Conservation (phyloP, 2,888 invertebrate species). For the Drosophila pseudotalamancana region DNA sequence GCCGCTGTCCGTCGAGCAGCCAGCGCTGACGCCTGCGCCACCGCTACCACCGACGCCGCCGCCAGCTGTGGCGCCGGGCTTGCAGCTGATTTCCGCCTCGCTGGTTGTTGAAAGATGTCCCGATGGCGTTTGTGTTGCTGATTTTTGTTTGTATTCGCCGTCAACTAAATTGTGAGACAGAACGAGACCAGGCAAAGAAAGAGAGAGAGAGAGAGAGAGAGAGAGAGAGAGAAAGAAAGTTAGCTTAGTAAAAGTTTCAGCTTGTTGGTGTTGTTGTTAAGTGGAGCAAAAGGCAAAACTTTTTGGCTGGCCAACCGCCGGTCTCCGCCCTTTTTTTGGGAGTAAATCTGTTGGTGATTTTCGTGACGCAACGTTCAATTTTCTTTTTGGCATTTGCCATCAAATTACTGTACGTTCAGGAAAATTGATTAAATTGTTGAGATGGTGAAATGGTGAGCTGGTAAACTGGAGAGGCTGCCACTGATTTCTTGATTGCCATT, state of each 20-base stretch:
- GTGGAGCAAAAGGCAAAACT: conserved; percentile 56
- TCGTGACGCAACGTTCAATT: conserved; percentile 59
- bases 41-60: conserved; percentile 60
- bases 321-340: neutral
- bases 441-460: conserved; percentile 61
- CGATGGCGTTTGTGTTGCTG: conserved; percentile 88
- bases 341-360: conserved; percentile 65
- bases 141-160: conserved; percentile 90
- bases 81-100: conserved; percentile 84
- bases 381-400: conserved; percentile 50
- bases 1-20: conserved; percentile 67
- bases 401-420: conserved; percentile 72
- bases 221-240: conserved; percentile 29
- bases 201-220: neutral
- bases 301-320: conserved; percentile 40
- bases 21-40: conserved; percentile 34
- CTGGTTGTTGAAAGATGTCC: conserved; percentile 85
- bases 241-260: conserved; percentile 63
- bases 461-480: conserved; percentile 35
- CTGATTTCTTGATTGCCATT: conserved; percentile 74
- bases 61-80: conserved; percentile 79
- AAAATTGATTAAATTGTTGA: conserved; percentile 80
- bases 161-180: conserved; percentile 82
- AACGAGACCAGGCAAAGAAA: conserved; percentile 10
- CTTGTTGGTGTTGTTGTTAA: conserved; percentile 55